Base-by-base conservation (phyloP, 2,113 vertebrate genomes). In the Thoracochromis brauschi region DNA sequence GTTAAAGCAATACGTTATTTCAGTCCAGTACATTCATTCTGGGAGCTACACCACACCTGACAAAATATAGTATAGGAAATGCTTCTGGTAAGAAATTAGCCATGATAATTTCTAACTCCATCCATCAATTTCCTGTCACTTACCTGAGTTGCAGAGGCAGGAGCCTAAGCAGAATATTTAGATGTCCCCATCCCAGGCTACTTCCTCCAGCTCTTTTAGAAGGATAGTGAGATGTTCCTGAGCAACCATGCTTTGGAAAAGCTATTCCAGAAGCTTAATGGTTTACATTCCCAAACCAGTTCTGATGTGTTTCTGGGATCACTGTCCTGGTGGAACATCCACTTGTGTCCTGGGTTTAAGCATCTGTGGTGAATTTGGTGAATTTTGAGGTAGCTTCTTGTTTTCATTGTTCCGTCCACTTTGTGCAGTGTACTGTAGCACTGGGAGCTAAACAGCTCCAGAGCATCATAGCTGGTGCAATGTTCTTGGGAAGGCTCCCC, bases 1-100 rank as follows among this genome's bases (percentile, higher is more conserved):
- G 0, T 19, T n/a, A 33, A 65, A 65, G 2, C 33, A 42, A 24
- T 24, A 8, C 2, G 2, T 40, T 40, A 14, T 68, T 40, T 42
- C n/a, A 42, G 65, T 24, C 35, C 65, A 42, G 13, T 24, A 42
- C 12, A 21, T 71, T 71, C 38, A 42, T 42, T 42, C 12, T 71
- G 63, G 63, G 7, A 68, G 63, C 63, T 9, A 13, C 63, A 29
- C 24, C 7, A 57, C 55, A 29, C 55, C 54, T 57, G 19, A 68
- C 33, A 3, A 68, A 24, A 13, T 13, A 40, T 40, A 68, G 19
- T 5, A 21, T 0, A 5, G 63, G 63, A 68, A 21, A 40, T 68
- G 35, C 63, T 40, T 40, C 38, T 68, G 35, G 6, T 21, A 40
- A 40, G 33, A 14, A 68, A 71, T 12, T 38, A 21, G 63, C 35